Percentiles rank a stretch among this genome's conserved stretches.
Evolutionary conservation across 2,113 vertebrate species (phyloP).

Genomic region (Sigmodon hispidus): DNA sequence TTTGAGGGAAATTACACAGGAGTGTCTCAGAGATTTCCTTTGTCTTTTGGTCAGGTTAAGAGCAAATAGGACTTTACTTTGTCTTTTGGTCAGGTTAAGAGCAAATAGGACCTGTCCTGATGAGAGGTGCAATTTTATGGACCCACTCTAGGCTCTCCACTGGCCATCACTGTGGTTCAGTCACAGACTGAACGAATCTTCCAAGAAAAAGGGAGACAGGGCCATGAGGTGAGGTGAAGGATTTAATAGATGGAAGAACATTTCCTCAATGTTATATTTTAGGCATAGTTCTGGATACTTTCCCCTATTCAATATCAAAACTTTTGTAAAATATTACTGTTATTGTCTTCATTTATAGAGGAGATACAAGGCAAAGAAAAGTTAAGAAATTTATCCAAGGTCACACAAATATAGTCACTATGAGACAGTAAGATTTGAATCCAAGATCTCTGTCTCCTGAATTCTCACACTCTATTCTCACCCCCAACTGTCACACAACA

Average conservation of each 20-base stretch:
- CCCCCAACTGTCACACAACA: not conserved
- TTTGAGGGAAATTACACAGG: not conserved
- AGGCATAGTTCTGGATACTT: not conserved
- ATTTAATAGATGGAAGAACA: not conserved
- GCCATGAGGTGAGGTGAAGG: not conserved
- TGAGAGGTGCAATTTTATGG: not conserved
- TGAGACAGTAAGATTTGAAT: not conserved
- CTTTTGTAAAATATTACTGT: not conserved
- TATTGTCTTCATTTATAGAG: not conserved
- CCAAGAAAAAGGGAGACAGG: not conserved
- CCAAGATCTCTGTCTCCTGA: not conserved
- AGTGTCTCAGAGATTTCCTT: not conserved
- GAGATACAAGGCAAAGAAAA: not conserved
- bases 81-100: not conserved
- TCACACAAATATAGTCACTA: not conserved
- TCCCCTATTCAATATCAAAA: not conserved
- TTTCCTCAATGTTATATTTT: not conserved
- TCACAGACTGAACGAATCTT: not conserved
- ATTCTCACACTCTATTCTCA: not conserved
- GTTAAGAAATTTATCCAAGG: not conserved
- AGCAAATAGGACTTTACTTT: not conserved
- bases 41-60: not conserved
- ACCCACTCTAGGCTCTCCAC: fast-evolving
- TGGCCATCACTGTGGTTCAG: not conserved
- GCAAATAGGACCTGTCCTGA: not conserved